phyloP scores from a whole-genome alignment of 2,888 invertebrate species.

The Pollenia griseotomentosa region DNA sequence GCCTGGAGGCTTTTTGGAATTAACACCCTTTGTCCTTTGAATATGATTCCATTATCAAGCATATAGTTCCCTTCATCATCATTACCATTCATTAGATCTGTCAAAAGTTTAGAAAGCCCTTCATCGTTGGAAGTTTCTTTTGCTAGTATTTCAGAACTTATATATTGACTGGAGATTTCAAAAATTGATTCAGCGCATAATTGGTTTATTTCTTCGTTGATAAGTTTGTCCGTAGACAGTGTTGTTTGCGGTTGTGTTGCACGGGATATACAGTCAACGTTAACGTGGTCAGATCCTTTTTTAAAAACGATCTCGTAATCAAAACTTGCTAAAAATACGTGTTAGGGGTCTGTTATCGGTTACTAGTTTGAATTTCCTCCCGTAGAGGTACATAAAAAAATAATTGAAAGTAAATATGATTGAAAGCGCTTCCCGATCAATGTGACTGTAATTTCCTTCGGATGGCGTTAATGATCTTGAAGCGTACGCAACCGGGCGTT shows the following conservation, averaged over 20 bases:
- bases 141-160: slow-evolving; percentile 46
- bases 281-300: slow-evolving; percentile 18
- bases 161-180: slow-evolving; percentile 31
- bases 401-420: no score
- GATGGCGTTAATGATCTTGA: slow-evolving; percentile 63
- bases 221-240: no score
- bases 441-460: slow-evolving; percentile 55
- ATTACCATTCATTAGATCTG: no score
- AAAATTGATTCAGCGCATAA: slow-evolving; percentile 29
- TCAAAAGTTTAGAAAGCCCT: no score
- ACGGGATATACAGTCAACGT: not conserved
- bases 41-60: no score
- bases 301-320: slow-evolving; percentile 52
- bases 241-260: no score
- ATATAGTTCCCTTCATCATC: no score
- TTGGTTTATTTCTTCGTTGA: slow-evolving; percentile 32
- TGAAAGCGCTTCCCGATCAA: no score
- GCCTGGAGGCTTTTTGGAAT: no score
- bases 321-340: slow-evolving; percentile 40
- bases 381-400: no score
- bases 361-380: not conserved
- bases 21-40: no score
- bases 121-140: no score
- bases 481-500: slow-evolving; percentile 55
- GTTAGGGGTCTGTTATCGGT: slow-evolving; percentile 42